These are phyloP conservation scores for Mobula birostris DNA, from an alignment of 2,113 vertebrate genomes.

Conservation along the genomic window DNA sequence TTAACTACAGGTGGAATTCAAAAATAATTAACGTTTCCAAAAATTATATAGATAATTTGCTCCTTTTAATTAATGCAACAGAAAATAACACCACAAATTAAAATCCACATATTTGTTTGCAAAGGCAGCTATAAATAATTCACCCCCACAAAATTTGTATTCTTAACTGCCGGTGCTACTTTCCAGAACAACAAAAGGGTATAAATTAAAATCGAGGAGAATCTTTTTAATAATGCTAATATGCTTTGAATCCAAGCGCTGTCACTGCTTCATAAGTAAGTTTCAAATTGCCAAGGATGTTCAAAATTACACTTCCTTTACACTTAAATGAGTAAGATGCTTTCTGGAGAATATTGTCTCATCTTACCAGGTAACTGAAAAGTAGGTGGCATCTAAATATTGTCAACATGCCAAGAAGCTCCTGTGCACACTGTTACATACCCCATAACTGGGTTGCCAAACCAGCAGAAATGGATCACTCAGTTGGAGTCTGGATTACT, in stretches of 20 bases:
- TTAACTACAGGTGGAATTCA: not conserved
- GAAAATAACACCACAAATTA: not conserved
- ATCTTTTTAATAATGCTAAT: not conserved
- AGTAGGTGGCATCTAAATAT: not conserved
- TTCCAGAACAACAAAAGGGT: not conserved
- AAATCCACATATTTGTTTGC: not conserved
- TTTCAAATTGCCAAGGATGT: not conserved
- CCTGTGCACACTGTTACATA: not conserved
- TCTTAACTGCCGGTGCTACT: not conserved
- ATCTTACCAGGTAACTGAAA: not conserved
- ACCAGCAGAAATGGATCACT: no score
- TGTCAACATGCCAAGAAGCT: not conserved
- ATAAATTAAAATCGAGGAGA: not conserved
- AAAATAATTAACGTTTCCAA: not conserved
- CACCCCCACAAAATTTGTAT: not conserved
- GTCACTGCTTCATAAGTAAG: not conserved
- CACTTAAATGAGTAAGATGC: not conserved
- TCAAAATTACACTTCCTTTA: not conserved
- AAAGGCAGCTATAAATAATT: not conserved
- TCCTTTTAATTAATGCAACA: not conserved
- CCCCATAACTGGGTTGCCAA: no score
- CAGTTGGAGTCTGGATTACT: no score
- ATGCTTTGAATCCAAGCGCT: not conserved
- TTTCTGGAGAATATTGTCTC: not conserved
- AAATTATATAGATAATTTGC: not conserved